A percentile compares a stretch with the other conserved stretches of the same genome.
Conservation (phyloP, 2,888 invertebrate species). For the Hecatera dysodea region DNA sequence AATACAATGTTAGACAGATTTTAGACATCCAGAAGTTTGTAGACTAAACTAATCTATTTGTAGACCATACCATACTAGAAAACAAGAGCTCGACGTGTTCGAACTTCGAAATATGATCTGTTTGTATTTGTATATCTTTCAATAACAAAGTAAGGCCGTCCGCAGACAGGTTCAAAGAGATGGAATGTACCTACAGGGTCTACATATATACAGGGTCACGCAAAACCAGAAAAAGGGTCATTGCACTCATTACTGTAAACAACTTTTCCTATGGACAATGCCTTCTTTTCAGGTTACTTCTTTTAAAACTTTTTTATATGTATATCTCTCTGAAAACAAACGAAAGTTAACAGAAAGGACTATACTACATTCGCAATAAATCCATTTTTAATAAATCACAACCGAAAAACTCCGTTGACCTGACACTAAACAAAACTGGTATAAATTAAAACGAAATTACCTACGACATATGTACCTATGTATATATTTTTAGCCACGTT, state of each 20-base stretch:
- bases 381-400: background rate
- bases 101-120: slow-evolving; percentile 8
- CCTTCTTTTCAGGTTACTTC: too few relatives aligned
- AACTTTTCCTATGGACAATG: too few relatives aligned
- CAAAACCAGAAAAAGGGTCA: too few relatives aligned
- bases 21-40: slow-evolving; percentile 16
- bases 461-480: too few relatives aligned
- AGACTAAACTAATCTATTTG: slow-evolving; percentile 43
- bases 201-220: too few relatives aligned
- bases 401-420: too few relatives aligned
- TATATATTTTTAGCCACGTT: background rate
- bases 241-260: too few relatives aligned
- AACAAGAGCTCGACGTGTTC: slow-evolving; percentile 21
- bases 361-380: background rate
- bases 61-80: slow-evolving; percentile 1
- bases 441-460: background rate
- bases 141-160: slow-evolving; percentile 15
- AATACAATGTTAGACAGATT: slow-evolving; percentile 5
- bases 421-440: background rate
- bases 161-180: too few relatives aligned
- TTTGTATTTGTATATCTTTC: slow-evolving; percentile 17
- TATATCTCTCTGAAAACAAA: background rate
- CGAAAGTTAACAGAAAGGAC: background rate
- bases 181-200: too few relatives aligned
- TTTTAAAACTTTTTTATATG: too few relatives aligned